Evolutionary conservation across 2,888 invertebrate species (phyloP), one percentile per base, ranked within the genome.

Genomic region (Ophion ventricosus): DNA sequence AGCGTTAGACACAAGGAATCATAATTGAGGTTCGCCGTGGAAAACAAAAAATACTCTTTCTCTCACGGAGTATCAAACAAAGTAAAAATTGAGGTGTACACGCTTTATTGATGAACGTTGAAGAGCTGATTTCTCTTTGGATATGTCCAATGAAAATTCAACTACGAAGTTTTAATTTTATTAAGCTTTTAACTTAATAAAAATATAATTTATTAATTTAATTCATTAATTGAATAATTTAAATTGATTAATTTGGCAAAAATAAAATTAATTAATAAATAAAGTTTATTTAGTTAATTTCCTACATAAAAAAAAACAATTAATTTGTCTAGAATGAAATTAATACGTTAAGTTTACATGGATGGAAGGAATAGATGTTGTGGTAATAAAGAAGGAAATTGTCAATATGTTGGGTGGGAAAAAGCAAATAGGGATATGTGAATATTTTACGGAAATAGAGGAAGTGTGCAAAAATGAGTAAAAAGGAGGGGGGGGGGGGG

Each of bases 1-100:
- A 87, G 87, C 82, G 88, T 91, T 91, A 91, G 87, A 88, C 86
- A 86, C 76, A 64, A 82, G 79, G 66, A 82, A 40, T 35, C 35
- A 8, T 67, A 64, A 11, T 72, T 14, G 25, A 7, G 8, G 54
- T 54, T 25, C 5, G 17, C 2, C 11, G 10, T 23, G 2, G 43
- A 2, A 23, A 43, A 66, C 2, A 43, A 66, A 23, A 57, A 57
- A 29, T 26, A 25, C 14, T 14, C 49, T 49, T 14, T 49, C 49
- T 14, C 17, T 17, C 35, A 35, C 35, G 35, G 49, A 49, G 49
- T 11, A 49, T 17, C 17, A 49, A 49, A 17, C 4, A 1, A 49
- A 69, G 43, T 26, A 11, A 66, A 66, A 66, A 66, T 20, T 40
- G 8, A 43, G 8, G 26, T 17, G 2, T 49, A 0, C 2, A 17